Evolutionary conservation across 2,888 invertebrate species (phyloP), one percentile per base, ranked within the genome.

Genomic region (Troglohyphantes excavatus): DNA sequence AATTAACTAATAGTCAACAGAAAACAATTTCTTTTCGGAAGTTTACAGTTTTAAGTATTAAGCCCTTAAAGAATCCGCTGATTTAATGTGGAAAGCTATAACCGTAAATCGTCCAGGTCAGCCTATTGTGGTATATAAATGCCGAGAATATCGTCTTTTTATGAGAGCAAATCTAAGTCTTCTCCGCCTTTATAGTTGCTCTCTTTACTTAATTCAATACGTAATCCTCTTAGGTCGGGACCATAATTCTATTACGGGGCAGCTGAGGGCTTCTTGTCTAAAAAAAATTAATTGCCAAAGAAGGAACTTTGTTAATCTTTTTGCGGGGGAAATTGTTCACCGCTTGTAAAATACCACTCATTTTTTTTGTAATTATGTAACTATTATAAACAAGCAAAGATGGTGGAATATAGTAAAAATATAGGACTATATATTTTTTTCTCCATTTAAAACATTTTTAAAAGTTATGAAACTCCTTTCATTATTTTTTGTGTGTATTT

Each of bases 201-300:
- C 53, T 53, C 53, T n/a, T 53, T 53, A 53, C 53, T 11, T n/a
- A 53, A 53, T 53, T 53, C 53, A 53, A 53, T 53, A n/a, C 53
- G 39, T 53, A 53, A 53, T 53, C 53, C 53, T 53, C 53, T 53
- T 53, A 53, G 13, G 53, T 1, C 3, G 39, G 53, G 53, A 53
- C 53, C 53, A 53, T 53, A 53, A 53, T 53, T 53, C 53, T n/a
- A 53, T 53, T 53, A 53, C 53, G n/a, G n/a, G n/a, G n/a, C 39
- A 17, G 53, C 5, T 17, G n/a, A 53, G 53, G 1, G n/a, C 13
- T 33, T 33, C 9, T 33, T 33, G 33, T 3, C 5, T n/a, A 53
- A n/a, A 17, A 46, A 13, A 46, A 53, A 53, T 13, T 53, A 53
- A 53, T n/a, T 53, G n/a, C 53, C 17, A n/a, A n/a, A 17, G n/a